Percentiles rank a stretch among this genome's conserved stretches.
Evolutionary conservation across 2,888 invertebrate genomes (phyloP).

Genomic region (Rotaria sp.): DNA sequence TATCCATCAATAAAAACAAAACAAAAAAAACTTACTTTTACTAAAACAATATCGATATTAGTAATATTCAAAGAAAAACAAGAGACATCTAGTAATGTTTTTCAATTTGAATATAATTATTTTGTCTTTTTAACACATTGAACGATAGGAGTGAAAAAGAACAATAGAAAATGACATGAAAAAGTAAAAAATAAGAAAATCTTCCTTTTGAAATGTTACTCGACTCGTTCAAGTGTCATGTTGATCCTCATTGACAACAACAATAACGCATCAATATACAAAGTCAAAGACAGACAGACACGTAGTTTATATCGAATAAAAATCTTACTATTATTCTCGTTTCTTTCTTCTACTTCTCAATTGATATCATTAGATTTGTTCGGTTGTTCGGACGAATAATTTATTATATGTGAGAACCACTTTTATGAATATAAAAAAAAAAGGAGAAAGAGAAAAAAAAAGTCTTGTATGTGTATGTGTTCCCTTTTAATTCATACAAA

Average conservation of each 20-base stretch:
- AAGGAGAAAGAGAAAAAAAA: neutral
- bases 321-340: neutral
- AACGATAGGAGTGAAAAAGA: neutral
- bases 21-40: too few species aligned
- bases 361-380: constrained; percentile 22
- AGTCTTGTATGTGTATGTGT: neutral
- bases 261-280: neutral
- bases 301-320: neutral
- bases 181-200: neutral
- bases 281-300: neutral
- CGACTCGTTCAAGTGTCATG: neutral
- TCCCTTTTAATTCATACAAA: constrained; percentile 4
- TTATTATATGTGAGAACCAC: constrained; percentile 19
- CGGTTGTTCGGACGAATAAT: constrained; percentile 19
- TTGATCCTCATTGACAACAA: neutral
- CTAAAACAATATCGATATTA: too few species aligned
- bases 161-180: neutral
- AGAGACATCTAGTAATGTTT: too few species aligned
- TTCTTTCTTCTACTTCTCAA: neutral
- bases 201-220: neutral
- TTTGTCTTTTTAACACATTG: neutral
- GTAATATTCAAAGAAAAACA: too few species aligned
- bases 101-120: neutral
- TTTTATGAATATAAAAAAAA: neutral
- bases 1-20: too few species aligned